phyloP scores from a whole-genome alignment of 2,888 invertebrate species.

The Caenorhabditis afra region DNA sequence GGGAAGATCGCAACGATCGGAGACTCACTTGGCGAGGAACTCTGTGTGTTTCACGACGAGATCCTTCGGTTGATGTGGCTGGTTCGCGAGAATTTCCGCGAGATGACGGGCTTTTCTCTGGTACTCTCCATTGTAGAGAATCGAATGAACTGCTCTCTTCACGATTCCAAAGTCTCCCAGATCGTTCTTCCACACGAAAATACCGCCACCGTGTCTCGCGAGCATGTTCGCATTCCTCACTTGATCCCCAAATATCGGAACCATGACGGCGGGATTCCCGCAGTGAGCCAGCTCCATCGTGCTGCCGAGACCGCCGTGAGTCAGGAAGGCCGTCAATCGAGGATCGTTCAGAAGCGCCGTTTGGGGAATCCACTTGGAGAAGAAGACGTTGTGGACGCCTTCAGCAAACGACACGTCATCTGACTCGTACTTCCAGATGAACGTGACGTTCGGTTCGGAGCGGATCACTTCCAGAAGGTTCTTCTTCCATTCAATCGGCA shows the following conservation, averaged over 20 bases:
- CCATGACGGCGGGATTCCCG: conserved; percentile 44
- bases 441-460: conserved; percentile 43
- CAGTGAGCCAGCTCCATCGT: conserved; percentile 45
- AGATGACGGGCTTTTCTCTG: conserved; percentile 17
- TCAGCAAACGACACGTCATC: conserved; percentile 32
- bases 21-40: conserved; percentile 33
- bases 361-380: conserved; percentile 55
- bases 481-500: conserved; percentile 40
- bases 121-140: conserved; percentile 32
- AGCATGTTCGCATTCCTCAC: conserved; percentile 55
- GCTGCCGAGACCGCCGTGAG: conserved; percentile 57
- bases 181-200: conserved; percentile 39
- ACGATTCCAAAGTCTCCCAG: conserved; percentile 24
- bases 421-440: conserved; percentile 60
- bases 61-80: conserved; percentile 50
- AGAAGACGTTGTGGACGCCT: conserved; percentile 33
- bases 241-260: conserved; percentile 54
- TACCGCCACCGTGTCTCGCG: conserved; percentile 38
- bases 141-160: conserved; percentile 23
- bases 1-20: not conserved
- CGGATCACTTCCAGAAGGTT: conserved; percentile 37
- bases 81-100: conserved; percentile 38
- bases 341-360: conserved; percentile 45
- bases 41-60: conserved; percentile 35
- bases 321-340: conserved; percentile 44